Evolutionary conservation across 2,797 vertebrate species (phyloP).

Genomic region (Taeniopygia guttata): DNA sequence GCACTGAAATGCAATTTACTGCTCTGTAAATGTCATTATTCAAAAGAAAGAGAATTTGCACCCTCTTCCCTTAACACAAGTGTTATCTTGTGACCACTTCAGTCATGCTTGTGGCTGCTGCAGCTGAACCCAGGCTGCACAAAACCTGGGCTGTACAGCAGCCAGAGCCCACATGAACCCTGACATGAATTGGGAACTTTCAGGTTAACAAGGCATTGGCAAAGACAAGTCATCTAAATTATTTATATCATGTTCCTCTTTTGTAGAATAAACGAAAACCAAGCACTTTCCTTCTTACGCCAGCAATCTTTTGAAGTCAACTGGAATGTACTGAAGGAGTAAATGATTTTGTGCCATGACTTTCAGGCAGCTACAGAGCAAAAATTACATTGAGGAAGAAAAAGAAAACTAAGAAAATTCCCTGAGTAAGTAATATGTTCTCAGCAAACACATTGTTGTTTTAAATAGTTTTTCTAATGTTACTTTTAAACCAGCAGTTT

Average conservation of each 20-base stretch:
- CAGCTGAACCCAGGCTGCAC: neutral
- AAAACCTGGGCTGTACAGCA: neutral
- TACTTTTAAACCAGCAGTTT: neutral
- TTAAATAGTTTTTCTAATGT: neutral
- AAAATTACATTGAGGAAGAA: neutral
- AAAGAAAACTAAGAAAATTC: neutral
- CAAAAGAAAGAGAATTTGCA: neutral
- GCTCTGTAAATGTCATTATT: neutral
- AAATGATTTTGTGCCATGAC: neutral
- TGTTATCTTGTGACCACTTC: fast-evolving
- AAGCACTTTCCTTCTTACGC: slow-evolving; percentile 34
- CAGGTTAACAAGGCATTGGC: neutral
- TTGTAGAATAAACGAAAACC: slow-evolving; percentile 18
- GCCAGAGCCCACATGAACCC: neutral
- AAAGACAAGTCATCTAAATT: neutral
- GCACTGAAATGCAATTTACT: neutral
- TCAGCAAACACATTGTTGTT: neutral
- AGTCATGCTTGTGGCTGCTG: neutral
- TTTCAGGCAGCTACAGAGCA: neutral
- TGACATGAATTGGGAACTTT: neutral
- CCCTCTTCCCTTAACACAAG: neutral
- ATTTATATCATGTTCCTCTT: slow-evolving; percentile 54
- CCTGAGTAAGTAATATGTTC: neutral
- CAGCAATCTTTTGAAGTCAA: neutral
- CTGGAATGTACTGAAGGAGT: neutral